Evolutionary conservation across 64 coral and sea anemone genomes (phyloP).

Genomic region (Acropora tenuis): DNA sequence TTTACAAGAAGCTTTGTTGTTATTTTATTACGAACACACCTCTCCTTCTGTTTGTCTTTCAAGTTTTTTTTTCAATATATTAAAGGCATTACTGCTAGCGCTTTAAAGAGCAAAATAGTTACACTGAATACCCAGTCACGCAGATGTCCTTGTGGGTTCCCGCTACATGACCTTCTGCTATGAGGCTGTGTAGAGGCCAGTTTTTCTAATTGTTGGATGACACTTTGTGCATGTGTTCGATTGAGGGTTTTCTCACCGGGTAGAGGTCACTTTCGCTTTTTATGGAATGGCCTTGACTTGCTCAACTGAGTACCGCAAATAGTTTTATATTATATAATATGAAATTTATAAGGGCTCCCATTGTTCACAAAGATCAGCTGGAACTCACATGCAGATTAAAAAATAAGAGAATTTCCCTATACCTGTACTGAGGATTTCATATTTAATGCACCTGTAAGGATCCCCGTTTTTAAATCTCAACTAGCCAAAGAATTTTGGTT

Average conservation of each 20-base stretch:
- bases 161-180: not conserved
- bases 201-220: constrained; percentile 10
- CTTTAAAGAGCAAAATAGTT: constrained; percentile 11
- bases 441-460: no score
- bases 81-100: not conserved
- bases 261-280: not conserved
- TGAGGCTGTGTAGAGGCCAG: not conserved
- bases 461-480: no score
- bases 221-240: constrained; percentile 1
- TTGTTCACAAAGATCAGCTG: constrained; percentile 15
- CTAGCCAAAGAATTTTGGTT: no score
- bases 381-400: constrained; percentile 5
- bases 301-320: constrained; percentile 13
- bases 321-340: not conserved
- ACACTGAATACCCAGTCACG: not conserved
- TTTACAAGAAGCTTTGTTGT: no score
- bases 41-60: no score
- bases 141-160: not conserved
- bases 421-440: no score
- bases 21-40: no score
- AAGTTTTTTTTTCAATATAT: no score
- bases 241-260: constrained; percentile 1
- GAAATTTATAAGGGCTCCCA: not conserved
- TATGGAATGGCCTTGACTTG: constrained; percentile 18
- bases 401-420: no score